phyloP scores from a whole-genome alignment of 2,888 invertebrate genomes.

The Callinectes sapidus region DNA sequence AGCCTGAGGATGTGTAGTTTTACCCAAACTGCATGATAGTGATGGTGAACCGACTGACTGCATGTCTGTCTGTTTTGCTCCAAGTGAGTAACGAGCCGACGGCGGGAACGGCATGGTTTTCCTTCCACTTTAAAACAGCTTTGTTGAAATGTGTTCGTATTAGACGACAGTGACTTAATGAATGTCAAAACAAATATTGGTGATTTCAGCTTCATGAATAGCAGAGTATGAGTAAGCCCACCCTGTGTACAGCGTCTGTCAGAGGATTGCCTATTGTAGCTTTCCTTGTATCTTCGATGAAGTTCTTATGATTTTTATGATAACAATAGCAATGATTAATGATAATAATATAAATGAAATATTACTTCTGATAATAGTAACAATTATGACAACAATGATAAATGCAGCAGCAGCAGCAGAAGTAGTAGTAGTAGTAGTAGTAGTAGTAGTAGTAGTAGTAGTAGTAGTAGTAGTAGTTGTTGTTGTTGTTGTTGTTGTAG shows the following conservation, averaged over 20 bases:
- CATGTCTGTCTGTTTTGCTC: background rate
- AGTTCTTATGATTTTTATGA: background rate
- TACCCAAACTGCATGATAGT: background rate
- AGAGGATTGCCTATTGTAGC: background rate
- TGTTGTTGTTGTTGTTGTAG: background rate
- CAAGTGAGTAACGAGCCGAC: background rate
- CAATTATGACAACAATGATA: background rate
- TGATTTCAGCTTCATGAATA: background rate
- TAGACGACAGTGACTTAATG: background rate
- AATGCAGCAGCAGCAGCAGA: background rate
- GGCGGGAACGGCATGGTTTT: conserved; percentile 16
- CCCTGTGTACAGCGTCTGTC: background rate
- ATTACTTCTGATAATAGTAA: no score
- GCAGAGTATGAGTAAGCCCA: background rate
- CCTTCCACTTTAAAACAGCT: background rate
- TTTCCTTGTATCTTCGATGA: background rate
- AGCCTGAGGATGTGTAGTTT: conserved; percentile 26
- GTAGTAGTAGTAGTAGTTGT: conserved; percentile 6
- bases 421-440: conserved; percentile 14
- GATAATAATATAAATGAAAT: no score
- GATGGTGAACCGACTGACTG: background rate
- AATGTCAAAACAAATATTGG: background rate
- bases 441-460: conserved; percentile 21
- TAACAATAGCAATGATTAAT: no score
- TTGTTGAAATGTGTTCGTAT: background rate